phyloP scores from a whole-genome alignment of 2,888 invertebrate species.

The Clistopyga incitator region DNA sequence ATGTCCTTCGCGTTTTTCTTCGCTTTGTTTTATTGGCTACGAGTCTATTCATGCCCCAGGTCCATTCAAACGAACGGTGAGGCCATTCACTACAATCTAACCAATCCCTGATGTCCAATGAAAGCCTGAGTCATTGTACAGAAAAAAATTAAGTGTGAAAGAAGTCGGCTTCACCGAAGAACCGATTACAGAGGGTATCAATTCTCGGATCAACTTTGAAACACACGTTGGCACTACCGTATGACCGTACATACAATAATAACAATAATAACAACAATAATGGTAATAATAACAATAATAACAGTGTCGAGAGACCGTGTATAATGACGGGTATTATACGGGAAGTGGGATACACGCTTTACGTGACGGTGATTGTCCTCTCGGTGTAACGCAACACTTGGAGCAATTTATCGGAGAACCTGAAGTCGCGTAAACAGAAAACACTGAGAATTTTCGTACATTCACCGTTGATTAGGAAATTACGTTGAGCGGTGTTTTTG shows the following conservation, averaged over 20 bases:
- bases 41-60: background rate
- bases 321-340: constrained; percentile 67
- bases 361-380: constrained; percentile 62
- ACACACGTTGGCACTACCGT: constrained; percentile 39
- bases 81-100: background rate
- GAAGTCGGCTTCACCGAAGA: constrained; percentile 25
- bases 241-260: constrained; percentile 16
- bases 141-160: constrained; percentile 4
- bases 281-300: constrained; percentile 22
- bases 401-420: constrained; percentile 55
- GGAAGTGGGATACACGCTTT: constrained; percentile 60
- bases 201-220: constrained; percentile 43
- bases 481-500: background rate
- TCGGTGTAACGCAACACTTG: constrained; percentile 19
- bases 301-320: constrained; percentile 38
- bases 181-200: constrained; percentile 34
- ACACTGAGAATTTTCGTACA: constrained; percentile 24
- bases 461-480: constrained; percentile 38
- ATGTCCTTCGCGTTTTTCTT: constrained; percentile 10
- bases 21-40: background rate
- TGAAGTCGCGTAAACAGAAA: constrained; percentile 16
- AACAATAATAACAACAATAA: constrained; percentile 40
- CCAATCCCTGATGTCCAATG: background rate
- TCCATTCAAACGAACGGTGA: background rate
- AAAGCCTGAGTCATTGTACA: background rate